A percentile compares a stretch with the other conserved stretches of the same genome.
phyloP scores from a whole-genome alignment of 23 tunicate genomes.

The Styela clava region DNA sequence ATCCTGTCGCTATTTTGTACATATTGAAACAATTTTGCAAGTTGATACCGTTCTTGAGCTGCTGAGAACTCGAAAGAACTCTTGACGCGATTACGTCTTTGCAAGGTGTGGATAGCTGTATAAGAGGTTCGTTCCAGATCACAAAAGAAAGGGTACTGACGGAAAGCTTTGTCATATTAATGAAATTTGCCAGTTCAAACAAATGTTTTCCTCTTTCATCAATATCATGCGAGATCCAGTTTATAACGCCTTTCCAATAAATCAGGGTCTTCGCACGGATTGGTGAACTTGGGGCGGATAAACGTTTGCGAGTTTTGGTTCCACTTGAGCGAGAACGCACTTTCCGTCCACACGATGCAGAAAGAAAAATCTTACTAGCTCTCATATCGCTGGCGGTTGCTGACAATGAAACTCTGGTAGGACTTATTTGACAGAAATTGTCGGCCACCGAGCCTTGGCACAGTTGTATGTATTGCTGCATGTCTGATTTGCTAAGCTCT shows the following conservation, averaged over 20 bases:
- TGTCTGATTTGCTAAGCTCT: neutral
- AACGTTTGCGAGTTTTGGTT: neutral
- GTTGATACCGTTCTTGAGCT: neutral
- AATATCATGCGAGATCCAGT: slow-evolving; percentile 5
- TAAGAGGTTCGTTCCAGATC: slow-evolving; percentile 1
- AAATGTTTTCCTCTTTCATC: neutral
- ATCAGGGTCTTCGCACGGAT: neutral
- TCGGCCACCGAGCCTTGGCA: neutral
- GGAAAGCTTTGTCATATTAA: neutral
- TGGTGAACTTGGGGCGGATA: neutral
- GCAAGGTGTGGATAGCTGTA: neutral
- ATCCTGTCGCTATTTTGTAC: neutral
- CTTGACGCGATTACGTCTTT: slow-evolving; percentile 6
- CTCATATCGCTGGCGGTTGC: neutral
- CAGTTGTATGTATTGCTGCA: neutral
- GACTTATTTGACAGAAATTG: neutral
- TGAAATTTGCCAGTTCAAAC: slow-evolving; percentile 3
- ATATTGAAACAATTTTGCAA: slow-evolving; percentile 3
- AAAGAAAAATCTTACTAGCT: neutral
- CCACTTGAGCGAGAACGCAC: neutral
- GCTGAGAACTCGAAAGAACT: neutral
- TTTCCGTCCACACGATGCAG: neutral
- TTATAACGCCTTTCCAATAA: slow-evolving; percentile 8
- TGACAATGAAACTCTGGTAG: neutral
- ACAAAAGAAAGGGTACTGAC: neutral